Percentiles rank a stretch among this genome's conserved stretches.
phyloP scores from a whole-genome alignment of 2,797 vertebrate species.

The Pangasius macronema region DNA sequence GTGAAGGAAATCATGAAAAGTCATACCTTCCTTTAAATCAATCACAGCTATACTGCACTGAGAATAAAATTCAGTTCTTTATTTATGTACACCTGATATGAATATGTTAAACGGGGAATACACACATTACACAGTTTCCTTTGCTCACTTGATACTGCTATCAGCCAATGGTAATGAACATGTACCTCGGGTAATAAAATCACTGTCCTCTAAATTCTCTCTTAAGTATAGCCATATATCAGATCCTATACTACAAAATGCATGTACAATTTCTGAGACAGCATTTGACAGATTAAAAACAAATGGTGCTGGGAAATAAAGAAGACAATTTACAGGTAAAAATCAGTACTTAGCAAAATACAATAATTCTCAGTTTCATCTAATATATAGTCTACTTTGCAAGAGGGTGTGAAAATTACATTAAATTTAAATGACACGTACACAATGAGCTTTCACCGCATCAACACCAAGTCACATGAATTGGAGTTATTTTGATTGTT shows the following conservation, averaged over 20 bases:
- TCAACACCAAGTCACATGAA: conserved; percentile 74
- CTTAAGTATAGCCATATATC: conserved; percentile 33
- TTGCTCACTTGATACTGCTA: conserved; percentile 27
- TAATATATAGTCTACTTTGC: conserved; percentile 80
- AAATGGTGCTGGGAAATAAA: conserved; percentile 43
- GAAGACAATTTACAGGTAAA: conserved; percentile 71
- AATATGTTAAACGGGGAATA: conserved; percentile 43
- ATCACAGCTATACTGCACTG: conserved; percentile 40
- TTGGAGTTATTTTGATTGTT: conserved; percentile 68
- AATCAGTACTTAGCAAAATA: conserved; percentile 82
- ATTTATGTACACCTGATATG: conserved; percentile 56
- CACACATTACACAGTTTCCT: conserved; percentile 38
- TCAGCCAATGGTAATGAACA: conserved; percentile 30
- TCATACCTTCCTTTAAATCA: conserved; percentile 55
- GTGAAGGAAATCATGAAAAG: conserved; percentile 64
- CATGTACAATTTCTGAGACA: conserved; percentile 51
- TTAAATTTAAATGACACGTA: conserved; percentile 71
- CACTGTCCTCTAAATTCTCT: conserved; percentile 31
- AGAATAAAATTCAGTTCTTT: conserved; percentile 46
- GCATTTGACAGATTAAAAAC: conserved; percentile 43
- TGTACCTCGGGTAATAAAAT: conserved; percentile 33
- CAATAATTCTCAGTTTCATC: conserved; percentile 71
- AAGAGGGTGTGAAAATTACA: conserved; percentile 69
- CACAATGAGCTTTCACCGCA: conserved; percentile 76
- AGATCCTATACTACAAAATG: conserved; percentile 55